Percentiles rank a stretch among this genome's conserved stretches.
These are phyloP conservation scores for Calvadosia cruxmelitensis DNA, from an alignment of 30 jellyfish, hydroid and myxozoan genomes.

Conservation along the genomic window DNA sequence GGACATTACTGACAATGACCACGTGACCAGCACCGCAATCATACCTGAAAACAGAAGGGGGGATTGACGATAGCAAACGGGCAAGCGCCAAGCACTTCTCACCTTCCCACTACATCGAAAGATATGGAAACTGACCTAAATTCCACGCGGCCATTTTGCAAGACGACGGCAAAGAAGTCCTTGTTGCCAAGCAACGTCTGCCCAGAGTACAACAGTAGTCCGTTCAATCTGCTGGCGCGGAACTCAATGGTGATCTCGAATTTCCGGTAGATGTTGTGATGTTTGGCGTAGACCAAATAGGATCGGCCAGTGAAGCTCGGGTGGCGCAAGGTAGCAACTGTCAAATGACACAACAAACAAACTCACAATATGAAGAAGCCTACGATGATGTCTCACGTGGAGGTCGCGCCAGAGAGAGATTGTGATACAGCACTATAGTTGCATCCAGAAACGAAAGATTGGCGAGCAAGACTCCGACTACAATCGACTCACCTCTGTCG, in stretches of 20 bases:
- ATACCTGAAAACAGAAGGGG: conserved; percentile 5
- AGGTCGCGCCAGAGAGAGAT: no score
- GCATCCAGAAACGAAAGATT: no score
- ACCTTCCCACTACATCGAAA: no score
- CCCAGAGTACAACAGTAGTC: not conserved
- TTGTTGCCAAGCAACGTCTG: not conserved
- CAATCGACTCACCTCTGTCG: not conserved
- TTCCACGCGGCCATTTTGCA: conserved; percentile 31
- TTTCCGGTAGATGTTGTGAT: not conserved
- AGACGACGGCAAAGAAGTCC: conserved; percentile 29
- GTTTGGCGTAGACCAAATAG: not conserved
- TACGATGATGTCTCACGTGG: no score
- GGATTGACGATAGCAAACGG: not conserved
- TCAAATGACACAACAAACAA: not conserved
- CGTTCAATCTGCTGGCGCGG: not conserved
- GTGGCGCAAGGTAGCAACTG: not conserved
- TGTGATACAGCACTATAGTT: no score
- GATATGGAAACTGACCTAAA: no score
- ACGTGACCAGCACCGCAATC: conserved; percentile 49
- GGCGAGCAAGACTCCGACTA: no score
- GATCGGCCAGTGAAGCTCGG: not conserved
- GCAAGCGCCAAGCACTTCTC: not conserved
- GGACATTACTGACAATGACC: conserved; percentile 10
- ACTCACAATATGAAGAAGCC: no score
- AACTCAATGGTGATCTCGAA: not conserved